phyloP scores from a whole-genome alignment of 2,888 invertebrate species.

The Lottia gigantea region DNA sequence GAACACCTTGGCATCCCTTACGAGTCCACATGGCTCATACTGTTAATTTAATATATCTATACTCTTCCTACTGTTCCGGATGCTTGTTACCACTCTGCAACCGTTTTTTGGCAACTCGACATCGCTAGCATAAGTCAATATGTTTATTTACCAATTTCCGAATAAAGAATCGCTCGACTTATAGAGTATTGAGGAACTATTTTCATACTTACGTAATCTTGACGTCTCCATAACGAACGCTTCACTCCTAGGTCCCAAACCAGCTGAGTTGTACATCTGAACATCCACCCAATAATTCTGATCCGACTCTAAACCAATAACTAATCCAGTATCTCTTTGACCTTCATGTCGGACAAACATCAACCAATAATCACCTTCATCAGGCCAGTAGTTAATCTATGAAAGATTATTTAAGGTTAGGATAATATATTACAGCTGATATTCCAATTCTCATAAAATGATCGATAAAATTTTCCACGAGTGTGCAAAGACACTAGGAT shows the following conservation, averaged over 20 bases:
- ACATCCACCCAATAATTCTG: slow-evolving; percentile 91
- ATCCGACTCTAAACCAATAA: slow-evolving; percentile 92
- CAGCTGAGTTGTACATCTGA: slow-evolving; percentile 96
- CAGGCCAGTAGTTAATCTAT: slow-evolving; percentile 40
- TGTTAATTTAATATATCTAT: too few species aligned
- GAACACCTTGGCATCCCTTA: background rate
- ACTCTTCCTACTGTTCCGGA: background rate
- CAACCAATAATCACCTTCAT: slow-evolving; percentile 15
- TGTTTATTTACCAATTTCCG: background rate
- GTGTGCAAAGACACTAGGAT: too few species aligned
- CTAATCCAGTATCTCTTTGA: slow-evolving; percentile 85
- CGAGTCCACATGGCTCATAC: background rate
- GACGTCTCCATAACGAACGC: slow-evolving; percentile 74
- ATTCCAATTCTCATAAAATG: too few species aligned
- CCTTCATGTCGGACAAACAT: slow-evolving; percentile 71
- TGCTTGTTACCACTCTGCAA: too few species aligned
- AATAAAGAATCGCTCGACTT: too few species aligned
- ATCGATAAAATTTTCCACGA: too few species aligned
- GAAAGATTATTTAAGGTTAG: too few species aligned
- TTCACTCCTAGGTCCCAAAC: slow-evolving; percentile 95
- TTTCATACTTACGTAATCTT: slow-evolving; percentile 51
- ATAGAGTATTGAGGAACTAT: too few species aligned
- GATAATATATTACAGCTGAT: too few species aligned
- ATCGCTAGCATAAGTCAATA: too few species aligned
- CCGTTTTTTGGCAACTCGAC: too few species aligned